Evolutionary conservation across 2,888 invertebrate genomes (phyloP).

Genomic region (Spodoptera picta): DNA sequence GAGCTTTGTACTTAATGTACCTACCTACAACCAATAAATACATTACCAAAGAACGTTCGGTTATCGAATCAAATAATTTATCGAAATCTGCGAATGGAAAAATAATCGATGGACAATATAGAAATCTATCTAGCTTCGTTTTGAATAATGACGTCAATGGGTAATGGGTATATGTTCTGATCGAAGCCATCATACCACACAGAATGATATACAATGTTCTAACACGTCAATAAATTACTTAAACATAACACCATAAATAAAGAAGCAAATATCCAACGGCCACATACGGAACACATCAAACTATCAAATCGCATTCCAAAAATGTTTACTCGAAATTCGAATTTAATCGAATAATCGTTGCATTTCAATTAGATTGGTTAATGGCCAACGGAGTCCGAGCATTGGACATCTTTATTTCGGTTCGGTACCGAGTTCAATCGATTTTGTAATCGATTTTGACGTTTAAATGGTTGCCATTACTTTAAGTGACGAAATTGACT

Average conservation of each 20-base stretch:
- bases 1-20: too few relatives aligned
- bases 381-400: conserved; percentile 26
- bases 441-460: conserved; percentile 38
- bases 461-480: conserved; percentile 41
- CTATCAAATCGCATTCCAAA: conserved; percentile 33
- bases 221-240: background rate
- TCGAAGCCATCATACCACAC: too few relatives aligned
- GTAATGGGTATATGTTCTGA: too few relatives aligned
- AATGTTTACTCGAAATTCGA: conserved; percentile 39
- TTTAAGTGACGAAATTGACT: conserved; percentile 42
- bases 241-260: background rate
- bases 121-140: too few relatives aligned
- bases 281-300: conserved; percentile 18
- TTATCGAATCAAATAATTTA: too few relatives aligned
- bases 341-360: conserved; percentile 41
- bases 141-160: too few relatives aligned
- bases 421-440: conserved; percentile 34
- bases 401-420: conserved; percentile 48
- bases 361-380: conserved; percentile 45
- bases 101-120: too few relatives aligned
- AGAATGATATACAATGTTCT: too few relatives aligned
- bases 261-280: conserved; percentile 7
- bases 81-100: too few relatives aligned
- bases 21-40: too few relatives aligned
- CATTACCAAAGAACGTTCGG: too few relatives aligned